Percentiles rank a stretch among this genome's conserved stretches.
These are phyloP conservation scores for Podargus strigoides DNA, from an alignment of 2,797 vertebrate species.

Conservation along the genomic window DNA sequence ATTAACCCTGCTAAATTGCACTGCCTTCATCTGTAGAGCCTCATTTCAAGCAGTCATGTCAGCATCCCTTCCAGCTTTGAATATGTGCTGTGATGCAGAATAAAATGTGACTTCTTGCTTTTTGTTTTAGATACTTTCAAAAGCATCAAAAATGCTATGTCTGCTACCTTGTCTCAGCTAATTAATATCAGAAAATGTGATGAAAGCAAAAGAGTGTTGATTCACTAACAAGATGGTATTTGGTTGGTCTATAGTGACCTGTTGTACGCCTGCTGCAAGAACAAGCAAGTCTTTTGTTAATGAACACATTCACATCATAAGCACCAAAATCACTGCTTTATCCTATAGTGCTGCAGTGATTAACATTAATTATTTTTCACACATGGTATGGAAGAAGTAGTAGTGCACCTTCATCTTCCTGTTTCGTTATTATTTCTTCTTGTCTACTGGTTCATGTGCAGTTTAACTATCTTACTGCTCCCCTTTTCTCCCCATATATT, in stretches of 20 bases:
- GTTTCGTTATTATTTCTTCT: neutral
- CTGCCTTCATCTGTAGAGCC: neutral
- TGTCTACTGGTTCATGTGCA: neutral
- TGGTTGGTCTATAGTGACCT: neutral
- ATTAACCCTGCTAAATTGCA: neutral
- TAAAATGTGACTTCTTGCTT: neutral
- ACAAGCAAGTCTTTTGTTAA: neutral
- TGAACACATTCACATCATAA: neutral
- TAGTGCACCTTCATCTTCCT: neutral
- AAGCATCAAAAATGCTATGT: neutral
- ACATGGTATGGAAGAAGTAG: neutral
- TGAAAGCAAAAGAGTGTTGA: neutral
- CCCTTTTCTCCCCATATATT: neutral
- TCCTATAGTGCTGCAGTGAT: neutral
- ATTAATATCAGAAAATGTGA: neutral
- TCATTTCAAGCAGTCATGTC: neutral
- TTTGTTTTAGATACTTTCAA: neutral
- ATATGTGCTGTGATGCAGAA: neutral
- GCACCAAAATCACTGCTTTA: neutral
- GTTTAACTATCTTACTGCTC: neutral
- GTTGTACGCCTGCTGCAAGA: neutral
- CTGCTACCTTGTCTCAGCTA: neutral
- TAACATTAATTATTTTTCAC: conserved; percentile 2
- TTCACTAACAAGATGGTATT: neutral
- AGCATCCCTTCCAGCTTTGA: neutral